Conservation (phyloP, 2,113 vertebrate genomes). For the Percopsis transmontana region DNA sequence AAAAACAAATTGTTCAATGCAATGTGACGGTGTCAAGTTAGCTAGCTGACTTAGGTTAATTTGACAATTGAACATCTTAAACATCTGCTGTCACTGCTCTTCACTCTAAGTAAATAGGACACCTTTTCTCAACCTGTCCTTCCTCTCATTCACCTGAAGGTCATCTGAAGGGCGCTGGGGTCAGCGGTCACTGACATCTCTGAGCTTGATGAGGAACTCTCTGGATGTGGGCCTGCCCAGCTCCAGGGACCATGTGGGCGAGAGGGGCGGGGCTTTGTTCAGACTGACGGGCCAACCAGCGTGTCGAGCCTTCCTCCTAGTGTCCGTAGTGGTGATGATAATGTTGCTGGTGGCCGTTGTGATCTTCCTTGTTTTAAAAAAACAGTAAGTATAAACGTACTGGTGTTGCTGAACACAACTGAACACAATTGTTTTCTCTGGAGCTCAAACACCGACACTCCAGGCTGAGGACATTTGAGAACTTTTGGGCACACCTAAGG, state of each 20-base stretch:
- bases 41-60: too few species aligned
- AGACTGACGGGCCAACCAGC: slow-evolving; percentile 41
- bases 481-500: too few species aligned
- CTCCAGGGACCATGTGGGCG: background rate
- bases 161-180: slow-evolving; percentile 19
- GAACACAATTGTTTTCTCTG: too few species aligned
- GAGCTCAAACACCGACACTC: too few species aligned
- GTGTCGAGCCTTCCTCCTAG: slow-evolving; percentile 56
- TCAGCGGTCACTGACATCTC: background rate
- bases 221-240: slow-evolving; percentile 73
- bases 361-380: slow-evolving; percentile 41
- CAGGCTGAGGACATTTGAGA: too few species aligned
- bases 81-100: background rate
- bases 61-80: too few species aligned
- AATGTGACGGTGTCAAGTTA: too few species aligned
- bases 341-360: slow-evolving; percentile 58
- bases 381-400: too few species aligned
- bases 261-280: background rate
- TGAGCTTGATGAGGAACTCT: slow-evolving; percentile 33
- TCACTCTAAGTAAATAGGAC: background rate
- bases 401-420: too few species aligned
- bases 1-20: too few species aligned
- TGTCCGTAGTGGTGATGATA: slow-evolving; percentile 47
- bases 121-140: background rate
- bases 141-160: slow-evolving; percentile 21